Evolutionary conservation across 2,888 invertebrate species (phyloP), one percentile per base, ranked within the genome.

Genomic region (Alcis repandata): DNA sequence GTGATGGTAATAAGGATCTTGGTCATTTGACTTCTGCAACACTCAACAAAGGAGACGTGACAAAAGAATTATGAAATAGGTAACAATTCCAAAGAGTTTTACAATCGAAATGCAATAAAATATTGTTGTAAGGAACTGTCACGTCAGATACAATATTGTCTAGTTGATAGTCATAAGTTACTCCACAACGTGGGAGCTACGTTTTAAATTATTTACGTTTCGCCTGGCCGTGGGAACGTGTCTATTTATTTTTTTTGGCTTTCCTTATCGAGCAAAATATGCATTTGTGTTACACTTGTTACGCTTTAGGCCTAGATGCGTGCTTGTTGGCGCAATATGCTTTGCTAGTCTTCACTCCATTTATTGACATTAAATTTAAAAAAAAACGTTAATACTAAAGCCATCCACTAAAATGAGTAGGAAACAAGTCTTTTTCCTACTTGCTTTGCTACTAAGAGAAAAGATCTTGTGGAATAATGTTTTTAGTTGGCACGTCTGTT

Each of bases 221-320:
- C 79, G 76, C 79, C 65, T 59, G 69, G 48, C 52, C 67, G 85
- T 86, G 85, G 76, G 86, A 85, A 71, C 64, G 62, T 72, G 72
- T 58, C 63, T 70, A 75, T 80, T 81, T 81, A 77, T 81, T 78
- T 63, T 60, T 1, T 17, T 59, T 71, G 69, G 78, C 85, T 86
- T 85, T 85, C 84, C 75, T 79, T 80, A 66, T 72, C 68, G 67
- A 1, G 33, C n/a, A 36, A 20, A 45, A 15, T 9, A 33, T 19
- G 33, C 54, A 36, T 45, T 43, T 41, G 4, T 41, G 17, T 41
- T 17, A 8, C 15, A 40, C 6, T 17, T 15, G n/a, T 13, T n/a
- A 13, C 0, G n/a, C 38, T 38, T 1, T 38, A 38, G 38, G n/a
- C 13, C 38, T 38, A 3, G 6, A 38, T 6, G 38, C 38, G n/a